Evolutionary conservation across 64 coral and sea anemone species (phyloP), one percentile per base, ranked within the genome.

Genomic region (Stichodactyla mertensii): DNA sequence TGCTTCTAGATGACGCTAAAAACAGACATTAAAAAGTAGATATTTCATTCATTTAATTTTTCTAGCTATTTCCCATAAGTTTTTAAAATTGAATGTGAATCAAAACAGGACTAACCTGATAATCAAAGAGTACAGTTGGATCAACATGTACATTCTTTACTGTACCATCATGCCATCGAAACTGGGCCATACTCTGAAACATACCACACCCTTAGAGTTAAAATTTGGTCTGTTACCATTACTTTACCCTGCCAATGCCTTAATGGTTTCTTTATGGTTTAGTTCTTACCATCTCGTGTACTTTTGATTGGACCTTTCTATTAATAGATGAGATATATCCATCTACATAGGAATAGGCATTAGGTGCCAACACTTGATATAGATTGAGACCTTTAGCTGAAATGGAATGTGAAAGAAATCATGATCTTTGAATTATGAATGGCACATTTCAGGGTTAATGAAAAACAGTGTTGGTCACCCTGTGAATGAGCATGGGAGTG

Each of bases 81-180:
- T 20, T 66, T 66, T 9, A 8, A 18, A 18, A 66, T 66, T 22
- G 19, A n/a, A 66, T n/a, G 19, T 66, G 20, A 22, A 66, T 66
- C 5, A n/a, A 66, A 66, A n/a, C 20, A 66, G 18, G 19, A 87
- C 78, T 77, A 53, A 95, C 93, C 90, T 98, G 96, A 78, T 98
- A 98, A 58, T 94, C 95, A 92, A 98, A 98, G 1, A 98, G 89
- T 64, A 98, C 28, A 2, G 95, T 98, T 19, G 95, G 95, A 84
- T 98, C 95, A 64, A 98, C 95, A 86, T 98, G 95, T 7, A 98
- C 95, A 79, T 98, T 98, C 85, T 98, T 98, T 7, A 98, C 87
- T 55, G 92, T 82, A 5, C 95, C 95, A 87, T 98, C 95, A 89
- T 94, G 92, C 95, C 95, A 98, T 52, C 82, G 82, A 55, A 98